Base-by-base conservation (phyloP, 2,888 invertebrate genomes). In the Notodromas monacha region DNA sequence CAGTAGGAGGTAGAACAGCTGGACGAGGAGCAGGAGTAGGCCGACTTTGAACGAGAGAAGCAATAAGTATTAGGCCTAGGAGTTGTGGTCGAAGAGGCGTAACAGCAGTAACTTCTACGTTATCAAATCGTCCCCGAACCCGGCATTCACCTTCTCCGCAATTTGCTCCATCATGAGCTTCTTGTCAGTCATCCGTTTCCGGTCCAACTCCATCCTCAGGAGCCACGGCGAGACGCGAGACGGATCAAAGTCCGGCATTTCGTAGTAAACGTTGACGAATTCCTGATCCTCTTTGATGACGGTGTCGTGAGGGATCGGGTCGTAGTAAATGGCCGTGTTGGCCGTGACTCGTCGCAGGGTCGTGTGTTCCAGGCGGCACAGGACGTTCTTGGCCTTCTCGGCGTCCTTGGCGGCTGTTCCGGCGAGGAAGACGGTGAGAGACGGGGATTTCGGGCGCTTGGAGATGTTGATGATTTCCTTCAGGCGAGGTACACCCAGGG, bases 391-490 rank as follows among this genome's bases (percentile, higher is more conserved):
- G n/a, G 30, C 30, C 33, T 47, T 48, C 37, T 50, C 50, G 13
- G 49, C 49, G 42, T 50, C 50, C 28, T 45, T 41, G 4, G 54
- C 52, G 12, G 50, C 49, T 32, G 49, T 45, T 8, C 52, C 53
- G 10, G 41, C 43, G 27, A 56, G 41, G 41, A 50, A 56, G 8
- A 57, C 54, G 6, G 55, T 56, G 16, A 56, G 43, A 3, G 55
- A 54, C 3, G 56, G 56, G 2, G 56, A 56, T 38, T 54, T 56
- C 5, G 56, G 54, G 35, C 48, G 47, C 42, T 55, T 56, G 15
- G 52, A 52, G 32, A 56, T 51, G 41, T 56, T 56, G 40, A 56
- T 56, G 39, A 56, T 57, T 38, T 56, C 56, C 40, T 57, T 56
- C 26, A 56, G 43, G 32, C 56, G 43, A 5, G 56, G 56, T 30